phyloP scores from a whole-genome alignment of 2,113 vertebrate genomes.

The Varanus salvator region DNA sequence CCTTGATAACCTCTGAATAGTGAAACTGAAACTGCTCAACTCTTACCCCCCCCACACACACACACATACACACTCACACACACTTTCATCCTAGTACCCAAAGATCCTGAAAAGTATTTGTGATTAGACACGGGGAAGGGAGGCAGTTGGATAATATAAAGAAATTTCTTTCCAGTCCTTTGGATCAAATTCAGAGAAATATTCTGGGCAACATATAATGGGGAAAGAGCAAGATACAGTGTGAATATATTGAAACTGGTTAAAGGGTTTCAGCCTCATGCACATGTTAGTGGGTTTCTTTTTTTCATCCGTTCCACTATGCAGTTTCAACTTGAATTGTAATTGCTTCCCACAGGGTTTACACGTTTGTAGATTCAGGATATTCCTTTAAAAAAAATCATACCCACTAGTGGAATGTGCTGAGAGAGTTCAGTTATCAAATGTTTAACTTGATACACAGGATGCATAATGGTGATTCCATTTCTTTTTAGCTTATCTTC shows the following conservation, averaged over 20 bases:
- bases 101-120: not conserved
- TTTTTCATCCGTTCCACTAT: conserved; percentile 34
- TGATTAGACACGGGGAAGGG: not conserved
- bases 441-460: not conserved
- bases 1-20: no score
- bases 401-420: conserved; percentile 7
- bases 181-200: not conserved
- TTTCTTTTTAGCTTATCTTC: not conserved
- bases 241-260: not conserved
- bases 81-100: not conserved
- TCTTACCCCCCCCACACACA: not conserved
- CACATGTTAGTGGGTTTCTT: conserved; percentile 47
- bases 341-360: conserved; percentile 52
- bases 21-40: not conserved
- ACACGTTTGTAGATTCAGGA: conserved; percentile 35
- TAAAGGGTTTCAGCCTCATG: not conserved
- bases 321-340: conserved; percentile 43
- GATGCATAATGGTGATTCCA: conserved; percentile 18
- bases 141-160: not conserved
- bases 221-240: no score
- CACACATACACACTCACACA: not conserved
- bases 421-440: not conserved
- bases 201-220: not conserved
- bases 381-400: conserved; percentile 32
- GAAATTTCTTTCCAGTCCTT: not conserved